These are phyloP conservation scores for Enteromius unitaeniatus DNA, from an alignment of 2,797 vertebrate genomes.

Conservation along the genomic window DNA sequence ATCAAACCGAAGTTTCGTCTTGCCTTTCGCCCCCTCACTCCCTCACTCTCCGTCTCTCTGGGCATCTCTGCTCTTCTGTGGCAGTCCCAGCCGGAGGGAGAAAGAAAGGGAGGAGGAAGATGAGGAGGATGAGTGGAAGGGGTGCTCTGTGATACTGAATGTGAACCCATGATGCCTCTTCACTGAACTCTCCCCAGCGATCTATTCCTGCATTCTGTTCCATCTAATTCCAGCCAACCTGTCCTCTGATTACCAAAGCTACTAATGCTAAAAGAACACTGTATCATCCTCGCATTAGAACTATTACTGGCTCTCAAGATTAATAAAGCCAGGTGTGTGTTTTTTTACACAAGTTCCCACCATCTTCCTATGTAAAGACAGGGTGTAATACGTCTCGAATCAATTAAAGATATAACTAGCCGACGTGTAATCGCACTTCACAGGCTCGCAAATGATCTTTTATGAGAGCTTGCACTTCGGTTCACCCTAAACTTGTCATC, in stretches of 20 bases:
- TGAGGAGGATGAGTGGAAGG: conserved; percentile 46
- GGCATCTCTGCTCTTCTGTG: conserved; percentile 77
- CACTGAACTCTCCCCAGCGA: conserved; percentile 58
- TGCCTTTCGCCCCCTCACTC: conserved; percentile 61
- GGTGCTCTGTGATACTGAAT: conserved; percentile 73
- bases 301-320: background rate
- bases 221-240: conserved; percentile 35
- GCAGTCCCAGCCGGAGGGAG: conserved; percentile 72
- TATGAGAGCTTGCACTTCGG: conserved; percentile 34
- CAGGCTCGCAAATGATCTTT: conserved; percentile 21
- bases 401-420: conserved; percentile 41
- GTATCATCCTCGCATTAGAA: conserved; percentile 13
- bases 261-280: background rate
- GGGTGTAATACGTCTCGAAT: conserved; percentile 7
- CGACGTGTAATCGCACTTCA: conserved; percentile 26
- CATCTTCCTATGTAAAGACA: conserved; percentile 14
- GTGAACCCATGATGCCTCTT: conserved; percentile 74
- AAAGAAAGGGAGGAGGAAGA: conserved; percentile 45
- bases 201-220: conserved; percentile 42
- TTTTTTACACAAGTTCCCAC: background rate
- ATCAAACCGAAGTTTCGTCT: conserved; percentile 61
- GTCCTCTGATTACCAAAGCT: conserved; percentile 26
- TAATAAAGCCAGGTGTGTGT: conserved; percentile 14
- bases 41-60: conserved; percentile 73
- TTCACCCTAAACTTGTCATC: conserved; percentile 53